Percentiles rank a stretch among this genome's conserved stretches.
phyloP scores from a whole-genome alignment of 2,797 vertebrate species.

The Myotis planiceps region DNA sequence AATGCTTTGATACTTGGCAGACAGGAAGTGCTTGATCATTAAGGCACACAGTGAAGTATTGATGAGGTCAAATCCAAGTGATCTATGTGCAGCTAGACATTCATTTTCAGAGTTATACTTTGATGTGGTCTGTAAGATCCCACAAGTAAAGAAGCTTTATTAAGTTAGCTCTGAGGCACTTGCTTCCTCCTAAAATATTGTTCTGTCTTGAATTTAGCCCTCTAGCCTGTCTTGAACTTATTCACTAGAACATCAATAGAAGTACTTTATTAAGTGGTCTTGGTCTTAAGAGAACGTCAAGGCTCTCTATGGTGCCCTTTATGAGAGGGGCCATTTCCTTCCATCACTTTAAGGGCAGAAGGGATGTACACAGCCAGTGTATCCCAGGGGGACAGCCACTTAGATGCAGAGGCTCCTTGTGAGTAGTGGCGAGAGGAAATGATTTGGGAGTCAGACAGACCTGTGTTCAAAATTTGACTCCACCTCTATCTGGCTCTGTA shows the following conservation, averaged over 20 bases:
- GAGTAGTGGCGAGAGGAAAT: background rate
- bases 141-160: background rate
- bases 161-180: conserved; percentile 10
- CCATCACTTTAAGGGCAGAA: background rate
- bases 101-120: background rate
- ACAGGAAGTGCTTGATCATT: background rate
- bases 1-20: background rate
- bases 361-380: background rate
- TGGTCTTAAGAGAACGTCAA: conserved; percentile 26
- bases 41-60: background rate
- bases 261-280: background rate
- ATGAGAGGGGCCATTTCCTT: background rate
- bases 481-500: background rate
- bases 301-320: background rate
- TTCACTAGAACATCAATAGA: conserved; percentile 12
- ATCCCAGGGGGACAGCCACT: background rate
- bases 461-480: background rate
- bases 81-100: background rate
- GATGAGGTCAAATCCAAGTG: background rate
- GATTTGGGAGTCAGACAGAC: background rate
- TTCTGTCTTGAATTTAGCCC: conserved; percentile 54
- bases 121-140: background rate
- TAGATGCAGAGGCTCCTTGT: background rate
- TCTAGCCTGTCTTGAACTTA: conserved; percentile 51
- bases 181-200: background rate